Evolutionary conservation across 1,140 invertebrate genomes (phyloP), one percentile per base, ranked within the genome.

Genomic region (Caenorhabditis brenneri): DNA sequence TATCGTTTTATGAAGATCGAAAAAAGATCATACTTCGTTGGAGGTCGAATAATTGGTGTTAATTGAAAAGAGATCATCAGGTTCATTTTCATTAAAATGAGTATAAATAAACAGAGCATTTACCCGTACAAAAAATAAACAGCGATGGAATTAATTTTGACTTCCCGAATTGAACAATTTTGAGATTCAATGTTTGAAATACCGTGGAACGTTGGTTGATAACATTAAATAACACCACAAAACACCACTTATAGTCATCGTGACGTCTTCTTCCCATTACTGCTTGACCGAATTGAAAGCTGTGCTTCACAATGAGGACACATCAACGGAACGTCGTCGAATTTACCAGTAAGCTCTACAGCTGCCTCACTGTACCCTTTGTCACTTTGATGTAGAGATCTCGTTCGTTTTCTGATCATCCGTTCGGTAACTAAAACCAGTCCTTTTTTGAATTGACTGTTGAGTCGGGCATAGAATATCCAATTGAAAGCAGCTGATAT

Each of bases 361-460:
- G 65, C 65, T 1, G 65, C 65, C 36, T 74, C 65, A 42, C 65
- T 74, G 65, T 42, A 74, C 9, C 36, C 65, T 7, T 74, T 74
- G 4, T 74, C 65, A 74, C 33, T 65, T 24, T 65, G 58, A 65
- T 74, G 65, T 6, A 74, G 12, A 1, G 36, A 78, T 60, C 58
- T 85, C 60, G 84, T 85, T 42, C 80, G 58, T 39, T 85, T 85
- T 27, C 84, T 46, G 22, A 85, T 78, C 84, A 85, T 85, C 36
- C 84, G 74, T 48, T 85, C 84, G 2, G 84, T 81, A 10, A 85
- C 84, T 22, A 85, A 31, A 27, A 85, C 84, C 12, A 85, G 39
- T 85, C 84, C 84, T 51, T 85, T 85, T n/a, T 85, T 85, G 80
- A 85, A 85, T 81, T 85, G 84, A 48, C 84, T 85, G 33, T 85